These are phyloP conservation scores for Scaptomyza caliginosa DNA, from an alignment of 2,888 invertebrate genomes.

Conservation along the genomic window DNA sequence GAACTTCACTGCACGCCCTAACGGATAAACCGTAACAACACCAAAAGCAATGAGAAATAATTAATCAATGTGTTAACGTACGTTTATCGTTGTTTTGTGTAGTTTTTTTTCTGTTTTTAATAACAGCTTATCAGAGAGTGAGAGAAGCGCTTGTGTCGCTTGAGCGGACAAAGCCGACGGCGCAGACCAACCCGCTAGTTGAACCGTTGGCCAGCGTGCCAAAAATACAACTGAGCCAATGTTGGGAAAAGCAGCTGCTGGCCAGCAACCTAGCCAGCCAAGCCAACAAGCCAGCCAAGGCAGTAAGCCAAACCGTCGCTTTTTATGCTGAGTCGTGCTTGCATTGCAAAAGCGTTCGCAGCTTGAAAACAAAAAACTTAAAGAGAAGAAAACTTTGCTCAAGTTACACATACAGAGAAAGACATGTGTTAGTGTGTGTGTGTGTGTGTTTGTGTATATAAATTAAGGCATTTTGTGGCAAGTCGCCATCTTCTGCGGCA, in stretches of 20 bases:
- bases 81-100: conserved; percentile 30
- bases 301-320: conserved; percentile 15
- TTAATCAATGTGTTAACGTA: conserved; percentile 14
- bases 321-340: conserved; percentile 44
- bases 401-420: neutral
- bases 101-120: conserved; percentile 6
- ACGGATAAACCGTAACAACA: neutral
- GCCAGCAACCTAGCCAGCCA: neutral
- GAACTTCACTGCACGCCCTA: conserved; percentile 26
- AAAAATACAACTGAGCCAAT: conserved; percentile 68
- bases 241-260: conserved; percentile 28
- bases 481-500: conserved; percentile 50
- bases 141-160: conserved; percentile 7
- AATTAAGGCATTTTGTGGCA: conserved; percentile 59
- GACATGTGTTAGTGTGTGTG: neutral
- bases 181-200: conserved; percentile 63
- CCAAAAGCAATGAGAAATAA: neutral
- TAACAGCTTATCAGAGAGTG: conserved; percentile 11
- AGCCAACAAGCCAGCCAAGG: neutral
- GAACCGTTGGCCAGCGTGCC: conserved; percentile 77
- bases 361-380: neutral
- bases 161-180: conserved; percentile 43
- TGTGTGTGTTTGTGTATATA: conserved; percentile 15
- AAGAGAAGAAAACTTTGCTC: conserved; percentile 36
- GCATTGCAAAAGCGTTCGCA: conserved; percentile 47